A percentile compares a stretch with the other conserved stretches of the same genome.
phyloP scores from a whole-genome alignment of 2,888 invertebrate species.

The Drosophila robusta region DNA sequence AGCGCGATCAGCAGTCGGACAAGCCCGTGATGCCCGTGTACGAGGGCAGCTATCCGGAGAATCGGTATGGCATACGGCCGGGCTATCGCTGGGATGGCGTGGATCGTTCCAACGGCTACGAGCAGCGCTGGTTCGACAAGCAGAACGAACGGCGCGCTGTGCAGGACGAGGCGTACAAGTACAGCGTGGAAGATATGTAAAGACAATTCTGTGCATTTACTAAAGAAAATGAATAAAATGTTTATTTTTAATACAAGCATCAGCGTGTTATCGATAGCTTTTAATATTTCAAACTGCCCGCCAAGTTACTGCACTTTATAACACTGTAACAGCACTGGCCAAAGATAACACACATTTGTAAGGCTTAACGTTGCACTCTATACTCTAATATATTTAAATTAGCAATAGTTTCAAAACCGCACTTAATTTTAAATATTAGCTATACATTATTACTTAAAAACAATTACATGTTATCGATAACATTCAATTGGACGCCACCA shows the following conservation, averaged over 20 bases:
- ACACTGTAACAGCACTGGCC: background rate
- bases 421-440: background rate
- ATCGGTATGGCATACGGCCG: conserved; percentile 95
- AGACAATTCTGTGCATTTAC: conserved; percentile 44
- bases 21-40: conserved; percentile 89
- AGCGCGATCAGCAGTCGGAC: conserved; percentile 86
- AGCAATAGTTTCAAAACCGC: too few species aligned
- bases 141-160: conserved; percentile 90
- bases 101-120: conserved; percentile 98
- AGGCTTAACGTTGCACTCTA: too few species aligned
- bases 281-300: conserved; percentile 5
- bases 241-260: background rate
- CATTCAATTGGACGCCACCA: background rate
- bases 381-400: background rate
- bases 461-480: conserved; percentile 1
- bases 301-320: background rate
- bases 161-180: conserved; percentile 95
- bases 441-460: background rate
- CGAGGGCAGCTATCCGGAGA: conserved; percentile 94
- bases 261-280: conserved; percentile 8
- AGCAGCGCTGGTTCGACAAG: conserved; percentile 93
- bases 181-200: conserved; percentile 97
- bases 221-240: background rate
- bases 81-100: conserved; percentile 99
- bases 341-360: background rate